Evolutionary conservation across 1,140 invertebrate genomes (phyloP).

Genomic region (Zaprionus kolodkinae): DNA sequence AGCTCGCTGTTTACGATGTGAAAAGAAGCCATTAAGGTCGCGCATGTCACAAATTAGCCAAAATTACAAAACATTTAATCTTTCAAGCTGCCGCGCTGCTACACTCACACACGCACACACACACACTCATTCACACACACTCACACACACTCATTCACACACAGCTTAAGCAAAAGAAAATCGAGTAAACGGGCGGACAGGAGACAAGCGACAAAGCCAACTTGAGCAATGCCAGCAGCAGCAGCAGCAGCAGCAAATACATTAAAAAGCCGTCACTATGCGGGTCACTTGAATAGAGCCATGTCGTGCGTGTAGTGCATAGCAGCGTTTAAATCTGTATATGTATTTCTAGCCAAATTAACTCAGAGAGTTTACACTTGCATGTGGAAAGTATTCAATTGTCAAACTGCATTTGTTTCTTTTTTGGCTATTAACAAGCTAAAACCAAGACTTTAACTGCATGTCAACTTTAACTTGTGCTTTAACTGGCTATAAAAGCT

Average conservation of each 20-base stretch:
- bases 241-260: slow-evolving; percentile 38
- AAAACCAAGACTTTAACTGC: not conserved
- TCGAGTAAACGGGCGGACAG: slow-evolving; percentile 10
- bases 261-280: slow-evolving; percentile 47
- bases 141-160: not conserved
- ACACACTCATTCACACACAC: slow-evolving; percentile 17
- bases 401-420: not conserved
- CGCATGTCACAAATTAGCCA: slow-evolving; percentile 80
- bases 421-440: not conserved
- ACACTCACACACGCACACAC: slow-evolving; percentile 1
- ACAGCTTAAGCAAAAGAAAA: not conserved
- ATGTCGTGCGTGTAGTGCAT: not conserved
- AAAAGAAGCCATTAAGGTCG: slow-evolving; percentile 80
- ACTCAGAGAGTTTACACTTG: not conserved
- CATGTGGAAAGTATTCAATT: not conserved
- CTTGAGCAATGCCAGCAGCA: slow-evolving; percentile 7
- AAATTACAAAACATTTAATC: slow-evolving; percentile 79
- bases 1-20: slow-evolving; percentile 67
- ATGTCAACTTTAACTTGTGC: not conserved
- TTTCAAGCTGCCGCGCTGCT: slow-evolving; percentile 52
- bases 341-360: not conserved
- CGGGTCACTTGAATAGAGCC: slow-evolving; percentile 47
- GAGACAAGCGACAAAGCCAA: slow-evolving; percentile 35
- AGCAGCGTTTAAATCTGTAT: not conserved
- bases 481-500: not conserved